Base-by-base conservation (phyloP, 2,113 vertebrate genomes). In the Tor tambroides region DNA sequence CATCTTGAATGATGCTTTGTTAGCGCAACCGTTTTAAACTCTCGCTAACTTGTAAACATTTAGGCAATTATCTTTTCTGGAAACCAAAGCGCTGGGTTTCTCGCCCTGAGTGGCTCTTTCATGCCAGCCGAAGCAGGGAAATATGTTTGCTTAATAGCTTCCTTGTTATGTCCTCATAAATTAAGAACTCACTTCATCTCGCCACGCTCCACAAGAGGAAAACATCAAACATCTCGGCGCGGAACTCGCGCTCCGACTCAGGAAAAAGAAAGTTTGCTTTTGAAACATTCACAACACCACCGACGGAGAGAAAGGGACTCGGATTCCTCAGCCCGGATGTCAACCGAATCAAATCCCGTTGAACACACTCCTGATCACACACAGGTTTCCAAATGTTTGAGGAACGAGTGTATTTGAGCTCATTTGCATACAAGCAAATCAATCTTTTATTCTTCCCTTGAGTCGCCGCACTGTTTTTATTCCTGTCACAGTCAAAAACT, bases 71-170 rank as follows among this genome's bases (percentile, higher is more conserved):
- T 89, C 87, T 87, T 86, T 84, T 86, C 76, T 21, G 84, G 87
- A 89, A 89, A 86, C 75, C 79, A 88, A 90, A 89, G 77, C 56
- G 80, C 86, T 65, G 59, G 21, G 83, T 90, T 85, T 83, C 72
- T 83, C 63, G 86, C 89, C 89, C 85, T 87, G 80, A 89, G 90
- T 88, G 82, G 59, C 86, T 89, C 80, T 83, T 88, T 84, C 80
- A 89, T 61, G 83, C 81, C 80, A 86, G 84, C 86, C 86, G 82
- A 89, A 89, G 88, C 88, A 81, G 88, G 86, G 85, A 89, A 90
- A 90, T 86, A 80, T 89, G 88, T 90, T 91, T 92, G 89, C 83
- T 91, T 91, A 90, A 89, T 89, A 84, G 87, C 89, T 87, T 90
- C 85, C 88, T 87, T 83, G 84, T 91, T 92, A 91, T 88, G 86